Evolutionary conservation across 35 echinoderm and acorn worm genomes (phyloP), one percentile per base, ranked within the genome.

Genomic region (Apostichopus californicus): DNA sequence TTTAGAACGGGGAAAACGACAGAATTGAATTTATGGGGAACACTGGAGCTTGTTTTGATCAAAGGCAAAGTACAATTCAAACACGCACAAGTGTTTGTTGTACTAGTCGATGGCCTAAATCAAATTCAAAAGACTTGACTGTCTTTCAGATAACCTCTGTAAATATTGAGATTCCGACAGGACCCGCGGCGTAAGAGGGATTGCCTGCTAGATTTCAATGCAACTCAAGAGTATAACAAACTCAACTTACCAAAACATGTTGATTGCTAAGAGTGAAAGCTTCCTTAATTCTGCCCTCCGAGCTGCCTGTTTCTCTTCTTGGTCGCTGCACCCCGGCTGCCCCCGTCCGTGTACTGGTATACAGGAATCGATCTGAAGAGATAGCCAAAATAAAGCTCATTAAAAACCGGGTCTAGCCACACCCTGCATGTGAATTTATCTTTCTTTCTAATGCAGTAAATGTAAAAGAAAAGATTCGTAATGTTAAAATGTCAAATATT

Each of bases 41-140:
- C 18, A 68, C 64, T 68, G 18, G 64, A 11, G 18, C 64, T 68
- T 68, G 64, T 68, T 68, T 68, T 68, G 64, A 68, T 68, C 64
- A 9, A 68, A 68, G 18, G 18, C 18, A 18, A 68, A 68, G 64
- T 68, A 14, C 11, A 68, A 68, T 68, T 18, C 80, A 83, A 83
- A 83, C 80, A 83, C 46, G 52, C 18, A 55, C 52, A 55, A 83
- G 80, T 83, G 80, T 83, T 83, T 83, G 80, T 83, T 83, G 80
- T 13, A 55, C 10, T 17, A 83, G 80, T n/a, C 18, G 53, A 83
- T 18, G 55, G 25, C 80, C 80, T 83, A 83, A 83, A 83, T 83
- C 34, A 83, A 68, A 53, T 55, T 83, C 6, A 17, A 17, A 83
- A 3, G 24, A 34, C 2, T 46, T 14, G 25, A 46, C 6, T 83